Percentiles rank a stretch among this genome's conserved stretches.
phyloP scores from a whole-genome alignment of 2,797 vertebrate genomes.

The Rhynchonycteris naso region DNA sequence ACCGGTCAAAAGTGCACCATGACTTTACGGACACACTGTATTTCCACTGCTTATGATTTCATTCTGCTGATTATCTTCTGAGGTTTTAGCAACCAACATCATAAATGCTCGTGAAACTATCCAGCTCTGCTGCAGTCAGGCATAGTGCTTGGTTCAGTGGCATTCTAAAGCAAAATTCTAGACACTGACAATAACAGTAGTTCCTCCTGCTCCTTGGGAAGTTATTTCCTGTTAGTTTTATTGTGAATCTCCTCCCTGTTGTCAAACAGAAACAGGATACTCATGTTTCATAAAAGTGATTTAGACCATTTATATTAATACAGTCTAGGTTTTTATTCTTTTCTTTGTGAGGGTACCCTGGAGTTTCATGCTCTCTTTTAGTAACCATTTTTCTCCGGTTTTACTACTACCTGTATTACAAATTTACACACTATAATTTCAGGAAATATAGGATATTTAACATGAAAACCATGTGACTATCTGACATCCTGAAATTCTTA shows the following conservation, averaged over 20 bases:
- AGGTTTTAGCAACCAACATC: conserved; percentile 17
- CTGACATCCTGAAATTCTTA: neutral
- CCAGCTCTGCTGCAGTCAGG: neutral
- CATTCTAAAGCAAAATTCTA: neutral
- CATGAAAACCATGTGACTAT: neutral
- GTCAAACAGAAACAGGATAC: neutral
- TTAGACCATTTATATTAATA: neutral
- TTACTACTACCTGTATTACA: neutral
- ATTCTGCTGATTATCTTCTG: neutral
- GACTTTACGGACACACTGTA: too few relatives aligned
- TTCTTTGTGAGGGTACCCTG: neutral
- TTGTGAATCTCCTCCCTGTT: neutral
- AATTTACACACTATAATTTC: neutral
- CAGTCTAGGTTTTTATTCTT: too few relatives aligned
- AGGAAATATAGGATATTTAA: neutral
- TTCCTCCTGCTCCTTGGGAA: neutral
- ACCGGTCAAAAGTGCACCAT: too few relatives aligned
- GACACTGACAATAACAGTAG: neutral
- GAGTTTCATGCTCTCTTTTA: neutral
- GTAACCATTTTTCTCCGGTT: neutral
- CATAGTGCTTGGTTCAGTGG: neutral
- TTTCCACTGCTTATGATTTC: neutral
- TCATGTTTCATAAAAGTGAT: conserved; percentile 4
- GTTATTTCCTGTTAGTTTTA: conserved; percentile 17
- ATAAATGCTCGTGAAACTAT: neutral